Conservation (phyloP, 2,888 invertebrate species). For the Callinectes sapidus region DNA sequence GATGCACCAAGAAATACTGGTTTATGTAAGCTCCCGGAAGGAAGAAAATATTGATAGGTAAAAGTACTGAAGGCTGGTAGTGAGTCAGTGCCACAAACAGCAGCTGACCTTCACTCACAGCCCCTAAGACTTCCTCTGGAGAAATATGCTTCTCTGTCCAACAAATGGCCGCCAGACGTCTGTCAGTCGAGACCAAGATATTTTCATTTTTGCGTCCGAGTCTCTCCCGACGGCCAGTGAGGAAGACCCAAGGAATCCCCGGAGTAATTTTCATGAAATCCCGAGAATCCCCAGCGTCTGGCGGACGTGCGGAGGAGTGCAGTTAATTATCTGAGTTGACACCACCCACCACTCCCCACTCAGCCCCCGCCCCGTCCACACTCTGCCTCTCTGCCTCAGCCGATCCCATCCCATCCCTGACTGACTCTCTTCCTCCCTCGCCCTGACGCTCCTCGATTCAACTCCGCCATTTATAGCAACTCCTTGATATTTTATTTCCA, state of each 20-base stretch:
- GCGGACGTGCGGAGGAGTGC: slow-evolving; percentile 31
- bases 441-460: neutral
- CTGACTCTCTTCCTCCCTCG: neutral
- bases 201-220: neutral
- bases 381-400: neutral
- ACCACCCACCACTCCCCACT: neutral
- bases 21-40: neutral
- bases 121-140: neutral
- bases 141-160: neutral
- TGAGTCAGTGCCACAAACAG: neutral
- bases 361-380: neutral
- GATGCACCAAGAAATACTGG: neutral
- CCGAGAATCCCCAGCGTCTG: slow-evolving; percentile 26
- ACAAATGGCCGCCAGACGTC: neutral
- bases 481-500: neutral
- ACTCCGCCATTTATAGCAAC: neutral
- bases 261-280: slow-evolving; percentile 32
- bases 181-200: slow-evolving; percentile 10
- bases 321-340: slow-evolving; percentile 36
- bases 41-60: neutral
- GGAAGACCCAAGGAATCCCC: slow-evolving; percentile 18
- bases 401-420: neutral
- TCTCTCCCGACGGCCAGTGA: neutral
- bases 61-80: neutral
- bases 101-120: neutral